Percentiles rank a stretch among this genome's conserved stretches.
These are phyloP conservation scores for Acanthornis magna DNA, from an alignment of 2,797 vertebrate genomes.

Conservation along the genomic window DNA sequence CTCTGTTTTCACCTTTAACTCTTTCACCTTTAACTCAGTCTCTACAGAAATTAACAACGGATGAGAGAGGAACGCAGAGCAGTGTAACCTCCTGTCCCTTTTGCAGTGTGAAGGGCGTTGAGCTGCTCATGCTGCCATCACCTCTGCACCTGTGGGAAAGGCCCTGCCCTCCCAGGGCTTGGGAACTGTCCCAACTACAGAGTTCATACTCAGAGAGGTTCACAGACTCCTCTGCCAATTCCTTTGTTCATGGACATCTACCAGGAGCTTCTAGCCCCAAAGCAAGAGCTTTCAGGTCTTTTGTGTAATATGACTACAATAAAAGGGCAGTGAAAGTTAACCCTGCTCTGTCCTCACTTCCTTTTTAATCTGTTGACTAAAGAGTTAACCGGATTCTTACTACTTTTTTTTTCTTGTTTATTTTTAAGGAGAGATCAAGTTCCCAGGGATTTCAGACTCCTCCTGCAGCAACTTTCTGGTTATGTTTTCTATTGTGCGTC, in stretches of 20 bases:
- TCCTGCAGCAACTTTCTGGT: background rate
- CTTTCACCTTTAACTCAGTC: background rate
- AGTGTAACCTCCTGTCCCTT: background rate
- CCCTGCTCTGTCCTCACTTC: background rate
- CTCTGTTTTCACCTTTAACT: background rate
- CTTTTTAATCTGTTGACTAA: background rate
- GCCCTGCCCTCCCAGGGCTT: background rate
- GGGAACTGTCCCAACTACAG: rapidly evolving
- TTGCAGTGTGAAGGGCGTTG: rapidly evolving
- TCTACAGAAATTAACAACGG: background rate
- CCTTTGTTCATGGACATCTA: background rate
- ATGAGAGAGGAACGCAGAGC: background rate
- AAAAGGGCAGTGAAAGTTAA: background rate
- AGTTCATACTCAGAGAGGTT: rapidly evolving
- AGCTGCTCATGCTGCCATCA: background rate
- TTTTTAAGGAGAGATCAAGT: background rate
- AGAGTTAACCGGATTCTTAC: background rate
- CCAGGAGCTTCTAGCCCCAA: background rate
- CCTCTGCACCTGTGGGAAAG: rapidly evolving
- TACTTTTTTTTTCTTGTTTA: background rate
- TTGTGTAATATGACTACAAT: background rate
- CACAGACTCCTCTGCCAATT: background rate
- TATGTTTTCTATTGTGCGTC: background rate
- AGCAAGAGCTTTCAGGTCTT: background rate
- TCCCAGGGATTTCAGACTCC: background rate